These are phyloP conservation scores for Cacatua alba DNA, from an alignment of 2,113 vertebrate species.

Conservation along the genomic window DNA sequence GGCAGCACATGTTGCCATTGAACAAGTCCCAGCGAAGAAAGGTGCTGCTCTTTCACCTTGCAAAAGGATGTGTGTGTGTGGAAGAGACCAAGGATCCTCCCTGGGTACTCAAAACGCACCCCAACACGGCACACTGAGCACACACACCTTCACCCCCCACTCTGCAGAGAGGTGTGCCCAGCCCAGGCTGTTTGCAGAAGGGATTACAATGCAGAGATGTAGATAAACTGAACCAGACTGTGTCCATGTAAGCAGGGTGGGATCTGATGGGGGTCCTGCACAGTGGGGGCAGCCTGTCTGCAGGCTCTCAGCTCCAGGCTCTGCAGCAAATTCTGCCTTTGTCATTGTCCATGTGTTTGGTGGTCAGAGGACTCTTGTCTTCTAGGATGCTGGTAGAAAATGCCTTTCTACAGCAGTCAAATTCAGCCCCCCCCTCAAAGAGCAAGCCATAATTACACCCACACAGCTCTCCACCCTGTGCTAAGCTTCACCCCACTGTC, in stretches of 20 bases:
- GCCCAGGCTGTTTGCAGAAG: accelerated
- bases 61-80: accelerated
- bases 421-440: neutral
- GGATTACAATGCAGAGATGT: neutral
- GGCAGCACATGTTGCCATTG: neutral
- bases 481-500: neutral
- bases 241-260: neutral
- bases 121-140: accelerated
- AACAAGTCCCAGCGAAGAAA: neutral
- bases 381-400: neutral
- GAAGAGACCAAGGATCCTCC: neutral
- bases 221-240: neutral
- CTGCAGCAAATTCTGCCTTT: constrained; percentile 1
- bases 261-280: neutral
- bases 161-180: accelerated
- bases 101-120: accelerated
- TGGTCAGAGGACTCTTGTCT: constrained; percentile 16
- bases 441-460: constrained; percentile 44
- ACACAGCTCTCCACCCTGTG: neutral
- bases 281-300: neutral
- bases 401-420: constrained; percentile 18
- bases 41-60: neutral
- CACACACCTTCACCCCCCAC: accelerated
- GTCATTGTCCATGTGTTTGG: neutral
- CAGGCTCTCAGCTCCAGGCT: neutral